Conservation (phyloP, 2,797 vertebrate species). For the Okamejei kenojei region DNA sequence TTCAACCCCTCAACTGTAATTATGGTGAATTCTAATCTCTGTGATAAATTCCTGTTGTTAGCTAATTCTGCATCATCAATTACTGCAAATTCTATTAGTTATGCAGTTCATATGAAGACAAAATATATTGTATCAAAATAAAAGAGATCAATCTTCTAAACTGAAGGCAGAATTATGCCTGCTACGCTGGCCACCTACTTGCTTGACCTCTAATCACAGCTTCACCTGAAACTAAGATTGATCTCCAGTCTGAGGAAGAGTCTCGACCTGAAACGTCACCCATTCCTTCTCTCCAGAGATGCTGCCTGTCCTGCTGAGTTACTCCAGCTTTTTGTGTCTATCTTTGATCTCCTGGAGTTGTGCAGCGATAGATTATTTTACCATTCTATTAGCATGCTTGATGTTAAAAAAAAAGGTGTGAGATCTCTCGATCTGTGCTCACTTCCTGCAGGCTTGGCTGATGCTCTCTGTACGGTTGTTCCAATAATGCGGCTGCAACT, state of each 20-base stretch:
- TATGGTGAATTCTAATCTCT: background rate
- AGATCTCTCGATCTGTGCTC: background rate
- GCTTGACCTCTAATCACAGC: too few species aligned
- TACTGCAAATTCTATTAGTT: background rate
- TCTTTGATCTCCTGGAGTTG: too few species aligned
- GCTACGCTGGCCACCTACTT: background rate
- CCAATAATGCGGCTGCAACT: background rate
- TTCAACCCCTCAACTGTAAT: background rate
- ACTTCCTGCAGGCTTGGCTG: background rate
- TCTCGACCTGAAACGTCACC: too few species aligned
- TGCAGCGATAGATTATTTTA: background rate
- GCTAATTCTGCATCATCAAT: background rate
- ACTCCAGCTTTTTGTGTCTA: too few species aligned
- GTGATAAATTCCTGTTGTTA: background rate
- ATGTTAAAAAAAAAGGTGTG: background rate
- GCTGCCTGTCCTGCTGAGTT: too few species aligned
- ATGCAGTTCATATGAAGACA: background rate
- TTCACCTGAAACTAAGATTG: too few species aligned
- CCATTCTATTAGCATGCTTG: background rate
- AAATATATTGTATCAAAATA: background rate
- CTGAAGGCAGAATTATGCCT: background rate
- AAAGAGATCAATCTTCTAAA: background rate
- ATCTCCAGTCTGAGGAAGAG: too few species aligned
- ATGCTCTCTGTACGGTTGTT: background rate
- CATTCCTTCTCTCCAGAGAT: too few species aligned